Evolutionary conservation across 2,888 invertebrate genomes (phyloP).

Genomic region (Anorthoa munda): DNA sequence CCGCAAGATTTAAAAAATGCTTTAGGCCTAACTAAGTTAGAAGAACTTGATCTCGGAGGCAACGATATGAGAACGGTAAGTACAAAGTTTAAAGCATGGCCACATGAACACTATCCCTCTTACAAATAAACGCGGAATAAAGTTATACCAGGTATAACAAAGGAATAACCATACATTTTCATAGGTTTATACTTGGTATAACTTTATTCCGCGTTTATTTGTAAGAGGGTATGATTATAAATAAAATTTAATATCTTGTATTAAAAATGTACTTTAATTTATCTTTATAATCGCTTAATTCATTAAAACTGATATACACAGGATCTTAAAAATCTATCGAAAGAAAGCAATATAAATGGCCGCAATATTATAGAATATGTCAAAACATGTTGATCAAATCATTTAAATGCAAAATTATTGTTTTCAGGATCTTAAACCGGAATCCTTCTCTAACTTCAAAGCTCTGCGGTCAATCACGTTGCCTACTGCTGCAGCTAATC

Average conservation of each 20-base stretch:
- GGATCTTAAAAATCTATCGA: not conserved
- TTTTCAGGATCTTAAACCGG: constrained; percentile 80
- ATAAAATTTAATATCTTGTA: constrained; percentile 1
- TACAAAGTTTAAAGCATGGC: not conserved
- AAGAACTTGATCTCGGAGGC: constrained; percentile 86
- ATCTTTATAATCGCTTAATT: constrained; percentile 18
- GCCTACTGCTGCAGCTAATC: constrained; percentile 73
- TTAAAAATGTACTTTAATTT: not conserved
- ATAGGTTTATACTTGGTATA: too few species aligned
- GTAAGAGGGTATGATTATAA: too few species aligned
- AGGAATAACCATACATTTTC: too few species aligned
- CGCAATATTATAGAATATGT: not conserved
- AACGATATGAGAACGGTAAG: constrained; percentile 87
- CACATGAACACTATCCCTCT: not conserved
- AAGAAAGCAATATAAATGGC: not conserved
- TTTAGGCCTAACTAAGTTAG: constrained; percentile 81
- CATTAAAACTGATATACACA: constrained; percentile 4
- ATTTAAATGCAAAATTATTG: constrained; percentile 2
- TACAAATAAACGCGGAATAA: too few species aligned
- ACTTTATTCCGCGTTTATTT: too few species aligned
- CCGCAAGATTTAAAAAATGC: constrained; percentile 86
- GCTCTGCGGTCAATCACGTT: constrained; percentile 80
- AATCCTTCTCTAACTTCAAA: constrained; percentile 80
- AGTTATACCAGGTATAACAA: too few species aligned
- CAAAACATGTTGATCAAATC: constrained; percentile 1